These are phyloP conservation scores for Pagrus major DNA, from an alignment of 2,113 vertebrate species.

Conservation along the genomic window DNA sequence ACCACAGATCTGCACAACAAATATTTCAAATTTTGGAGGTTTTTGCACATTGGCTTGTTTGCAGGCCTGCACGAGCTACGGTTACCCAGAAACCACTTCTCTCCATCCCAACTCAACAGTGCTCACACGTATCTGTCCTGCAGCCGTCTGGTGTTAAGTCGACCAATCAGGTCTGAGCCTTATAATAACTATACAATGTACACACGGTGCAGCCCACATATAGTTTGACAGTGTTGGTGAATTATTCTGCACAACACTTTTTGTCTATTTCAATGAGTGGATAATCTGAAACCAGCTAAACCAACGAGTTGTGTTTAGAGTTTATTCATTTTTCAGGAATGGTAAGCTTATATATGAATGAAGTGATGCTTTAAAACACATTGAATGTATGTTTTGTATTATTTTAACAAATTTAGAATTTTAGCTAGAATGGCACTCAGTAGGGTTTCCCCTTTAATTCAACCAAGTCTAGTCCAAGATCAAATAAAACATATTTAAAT, in stretches of 20 bases:
- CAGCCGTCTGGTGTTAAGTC: not conserved
- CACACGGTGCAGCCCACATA: not conserved
- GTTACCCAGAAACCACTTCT: constrained; percentile 53
- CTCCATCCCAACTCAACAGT: constrained; percentile 22
- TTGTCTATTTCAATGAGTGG: too few relatives aligned
- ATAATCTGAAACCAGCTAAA: too few relatives aligned
- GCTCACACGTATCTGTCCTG: constrained; percentile 6
- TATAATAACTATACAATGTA: not conserved
- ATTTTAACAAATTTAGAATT: too few relatives aligned
- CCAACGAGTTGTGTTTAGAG: not conserved
- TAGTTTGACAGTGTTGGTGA: not conserved
- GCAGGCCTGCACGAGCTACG: constrained; percentile 5
- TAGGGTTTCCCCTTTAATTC: too few relatives aligned
- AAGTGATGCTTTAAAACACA: too few relatives aligned
- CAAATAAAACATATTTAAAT: too few relatives aligned
- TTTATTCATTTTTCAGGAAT: not conserved
- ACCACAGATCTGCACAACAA: constrained; percentile 48
- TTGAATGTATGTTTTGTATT: too few relatives aligned
- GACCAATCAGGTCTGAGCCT: not conserved
- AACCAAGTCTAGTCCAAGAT: too few relatives aligned
- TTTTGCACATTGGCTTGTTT: constrained; percentile 16
- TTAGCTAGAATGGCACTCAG: too few relatives aligned
- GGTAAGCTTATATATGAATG: too few relatives aligned
- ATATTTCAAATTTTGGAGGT: constrained; percentile 52
- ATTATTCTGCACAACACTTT: too few relatives aligned